A percentile compares a stretch with the other conserved stretches of the same genome.
These are phyloP conservation scores for Anthrax anthrax DNA, from an alignment of 2,888 invertebrate genomes.

Conservation along the genomic window DNA sequence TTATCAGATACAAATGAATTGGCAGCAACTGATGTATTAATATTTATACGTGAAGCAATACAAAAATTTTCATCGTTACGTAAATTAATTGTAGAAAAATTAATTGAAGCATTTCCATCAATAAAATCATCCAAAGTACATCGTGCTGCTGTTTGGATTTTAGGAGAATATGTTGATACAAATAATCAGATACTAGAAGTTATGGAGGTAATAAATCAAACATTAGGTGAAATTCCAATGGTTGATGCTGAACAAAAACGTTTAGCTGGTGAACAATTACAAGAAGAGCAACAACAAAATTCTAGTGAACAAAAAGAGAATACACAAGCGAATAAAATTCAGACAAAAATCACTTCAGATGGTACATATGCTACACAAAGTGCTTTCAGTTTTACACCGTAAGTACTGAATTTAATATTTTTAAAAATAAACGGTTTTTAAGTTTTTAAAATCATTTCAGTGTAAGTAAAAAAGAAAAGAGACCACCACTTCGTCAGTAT, in stretches of 20 bases:
- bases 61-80: slow-evolving; percentile 76
- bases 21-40: slow-evolving; percentile 85
- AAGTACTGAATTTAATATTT: slow-evolving; percentile 26
- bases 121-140: slow-evolving; percentile 87
- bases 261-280: slow-evolving; percentile 53
- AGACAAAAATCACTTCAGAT: slow-evolving; percentile 60
- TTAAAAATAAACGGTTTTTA: neutral
- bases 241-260: slow-evolving; percentile 53
- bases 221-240: slow-evolving; percentile 53
- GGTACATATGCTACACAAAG: slow-evolving; percentile 98
- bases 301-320: slow-evolving; percentile 31
- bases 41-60: slow-evolving; percentile 93
- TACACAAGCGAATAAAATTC: slow-evolving; percentile 39
- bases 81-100: slow-evolving; percentile 65
- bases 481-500: slow-evolving; percentile 73
- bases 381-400: slow-evolving; percentile 75
- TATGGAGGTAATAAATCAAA: slow-evolving; percentile 57
- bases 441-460: slow-evolving; percentile 20
- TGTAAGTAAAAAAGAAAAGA: slow-evolving; percentile 47
- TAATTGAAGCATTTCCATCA: slow-evolving; percentile 60
- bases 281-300: slow-evolving; percentile 30
- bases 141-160: slow-evolving; percentile 90
- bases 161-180: slow-evolving; percentile 86
- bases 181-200: slow-evolving; percentile 65
- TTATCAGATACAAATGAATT: slow-evolving; percentile 76